Evolutionary conservation across 2,888 invertebrate species (phyloP), one percentile per base, ranked within the genome.

Genomic region (Harpalus rubripes): DNA sequence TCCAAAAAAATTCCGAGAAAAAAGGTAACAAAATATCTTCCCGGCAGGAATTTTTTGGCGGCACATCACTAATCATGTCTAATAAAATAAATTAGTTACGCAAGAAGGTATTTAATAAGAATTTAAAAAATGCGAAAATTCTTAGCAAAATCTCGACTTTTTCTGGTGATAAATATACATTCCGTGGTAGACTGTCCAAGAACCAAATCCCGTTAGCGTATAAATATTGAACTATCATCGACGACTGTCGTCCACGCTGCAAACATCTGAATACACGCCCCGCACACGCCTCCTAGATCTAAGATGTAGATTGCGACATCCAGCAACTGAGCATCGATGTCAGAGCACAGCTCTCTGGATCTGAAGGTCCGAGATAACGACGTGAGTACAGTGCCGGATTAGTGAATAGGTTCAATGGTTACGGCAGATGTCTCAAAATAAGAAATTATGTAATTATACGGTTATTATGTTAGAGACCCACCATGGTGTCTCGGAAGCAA

Each of bases 191-290:
- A 41, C 39, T 68, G 68, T 16, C 41, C 18, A 68, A 63, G 63
- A 22, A n/a, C n/a, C n/a, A 22, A 65, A 52, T 81, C 68, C 81
- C 81, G 81, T 81, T 81, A 81, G 65, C 72, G 72, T 16, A 82
- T 82, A 82, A 82, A 82, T 82, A 82, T 82, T 82, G 82, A 82
- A 68, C 82, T 82, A 82, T 82, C 72, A 68, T 82, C 82, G 72
- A 72, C 10, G 72, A 56, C 82, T 82, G 82, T 82, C 72, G 39
- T 26, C 39, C 56, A 72, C 72, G 80, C 41, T 41, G 39, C 81
- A 82, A 82, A 82, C 72, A 65, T 68, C 72, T 26, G 58, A 82
- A 82, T 68, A 68, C 18, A 81, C 81, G 81, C 81, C 81, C 68
- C 81, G 81, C 72, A 74, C 18, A 74, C 41, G 72, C 44, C 72